These are phyloP conservation scores for Drosophila conformis DNA, from an alignment of 2,888 invertebrate genomes.

Conservation along the genomic window DNA sequence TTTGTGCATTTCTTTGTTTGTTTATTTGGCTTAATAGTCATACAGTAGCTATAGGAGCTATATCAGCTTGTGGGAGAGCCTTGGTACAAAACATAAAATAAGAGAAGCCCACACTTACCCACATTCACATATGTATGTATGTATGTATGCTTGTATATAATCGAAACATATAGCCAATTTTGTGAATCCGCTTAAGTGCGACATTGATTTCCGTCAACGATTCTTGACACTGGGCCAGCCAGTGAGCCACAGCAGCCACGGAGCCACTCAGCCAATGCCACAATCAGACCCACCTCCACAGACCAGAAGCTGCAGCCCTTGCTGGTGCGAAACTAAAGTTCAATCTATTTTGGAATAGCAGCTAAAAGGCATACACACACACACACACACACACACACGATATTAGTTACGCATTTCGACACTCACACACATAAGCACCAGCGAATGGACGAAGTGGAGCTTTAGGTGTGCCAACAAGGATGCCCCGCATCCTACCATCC, in stretches of 20 bases:
- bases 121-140: background rate
- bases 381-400: slow-evolving; percentile 2
- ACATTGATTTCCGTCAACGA: slow-evolving; percentile 79
- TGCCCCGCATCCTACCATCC: slow-evolving; percentile 26
- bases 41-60: slow-evolving; percentile 8
- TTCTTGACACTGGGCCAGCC: slow-evolving; percentile 69
- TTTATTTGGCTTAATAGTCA: slow-evolving; percentile 64
- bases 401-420: slow-evolving; percentile 24
- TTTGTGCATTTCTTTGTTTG: slow-evolving; percentile 45
- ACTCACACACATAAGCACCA: background rate
- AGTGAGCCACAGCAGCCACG: slow-evolving; percentile 13
- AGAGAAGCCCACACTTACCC: slow-evolving; percentile 4
- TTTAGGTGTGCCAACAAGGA: slow-evolving; percentile 51
- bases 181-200: slow-evolving; percentile 79
- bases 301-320: background rate
- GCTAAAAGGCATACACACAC: slow-evolving; percentile 40
- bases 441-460: slow-evolving; percentile 19
- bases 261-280: slow-evolving; percentile 11
- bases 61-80: slow-evolving; percentile 2
- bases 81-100: slow-evolving; percentile 16
- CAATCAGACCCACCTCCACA: background rate
- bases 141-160: background rate
- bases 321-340: slow-evolving; percentile 44
- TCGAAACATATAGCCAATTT: slow-evolving; percentile 76
- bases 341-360: slow-evolving; percentile 58